Evolutionary conservation across 2,888 invertebrate species (phyloP), one percentile per base, ranked within the genome.

Genomic region (Cephus nigrinus): DNA sequence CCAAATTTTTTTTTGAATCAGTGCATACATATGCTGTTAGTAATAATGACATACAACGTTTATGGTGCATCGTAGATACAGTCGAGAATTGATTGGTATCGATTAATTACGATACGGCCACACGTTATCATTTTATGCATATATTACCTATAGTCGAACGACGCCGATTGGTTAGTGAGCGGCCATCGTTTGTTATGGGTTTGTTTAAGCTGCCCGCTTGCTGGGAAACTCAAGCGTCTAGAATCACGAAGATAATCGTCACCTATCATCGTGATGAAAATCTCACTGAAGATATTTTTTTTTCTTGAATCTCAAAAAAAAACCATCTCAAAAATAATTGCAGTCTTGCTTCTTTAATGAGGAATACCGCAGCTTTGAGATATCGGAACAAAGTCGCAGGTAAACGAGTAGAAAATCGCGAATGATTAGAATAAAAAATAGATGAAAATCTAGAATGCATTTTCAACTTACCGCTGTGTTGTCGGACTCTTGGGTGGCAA

Each of bases 401-500:
- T 40, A 15, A 15, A 5, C 15, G 40, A 15, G 15, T 15, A 40
- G 40, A 40, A 40, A 40, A 40, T 40, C 15, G 5, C 11, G 69
- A 11, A 32, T 69, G 69, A 15, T 40, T 12, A 35, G 3, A 35
- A 35, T 12, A 35, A 35, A 34, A 36, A 40, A 40, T 5, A 15
- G 15, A 40, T 40, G 4, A 40, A 12, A 40, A 40, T 40, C 15
- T 40, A 15, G 0, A 15, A 40, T 40, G 15, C 15, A 1, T 40
- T 40, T 40, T 40, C 2, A 76, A 88, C 92, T 92, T 90, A 94
- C 95, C 95, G 94, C 91, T 94, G 93, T 92, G 94, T 93, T 91
- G 94, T 94, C 92, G 96, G 96, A 93, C 96, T 96, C 92, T 96
- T 96, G 89, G 96, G 96, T 82, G 96, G 96, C 85, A 95, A 92